Evolutionary conservation across 2,113 vertebrate species (phyloP), one percentile per base, ranked within the genome.

Genomic region (Galbula dea): DNA sequence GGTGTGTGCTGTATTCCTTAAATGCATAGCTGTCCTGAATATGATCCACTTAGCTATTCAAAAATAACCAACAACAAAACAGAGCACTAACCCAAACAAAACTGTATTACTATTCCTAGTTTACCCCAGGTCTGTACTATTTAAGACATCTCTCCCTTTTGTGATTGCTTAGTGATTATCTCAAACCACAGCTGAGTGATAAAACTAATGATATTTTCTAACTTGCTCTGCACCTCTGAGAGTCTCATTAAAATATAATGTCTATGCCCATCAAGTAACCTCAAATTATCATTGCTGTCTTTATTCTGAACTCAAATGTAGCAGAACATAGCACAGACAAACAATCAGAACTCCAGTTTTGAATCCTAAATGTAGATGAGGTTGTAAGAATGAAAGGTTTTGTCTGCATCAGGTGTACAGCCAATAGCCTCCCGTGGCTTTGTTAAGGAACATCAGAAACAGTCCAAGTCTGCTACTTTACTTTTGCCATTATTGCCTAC

Each of bases 1-100:
- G 51, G 32, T 59, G 52, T 74, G 39, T 74, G 43, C 59, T 80
- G 41, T 48, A 26, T 80, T 91, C 87, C 88, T 94, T 93, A 89
- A 91, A 91, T 93, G 89, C 65, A 85, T 78, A 87, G 20, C 82
- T 88, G 12, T 76, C 54, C 66, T 82, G 58, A 94, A 79, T 83
- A 32, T 32, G 58, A 83, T 88, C 91, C 78, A 83, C 95, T 67
- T 75, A 73, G 45, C 49, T 72, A 37, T 61, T 73, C 26, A 10
- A 57, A 62, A 89, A 92, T 57, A 65, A 54, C 21, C 10, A 86
- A 79, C 13, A 48, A 43, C 63, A 67, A 61, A 93, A 15, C 45
- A n/a, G 58, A 85, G 22, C 67, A 39, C 32, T 76, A 87, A 66
- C 55, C n/a, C 54, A 66, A 85, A 63, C 49, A 93, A 80, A 83